Percentiles rank a stretch among this genome's conserved stretches.
Evolutionary conservation across 1,140 invertebrate genomes (phyloP).

Genomic region (Camponotus pennsylvanicus): DNA sequence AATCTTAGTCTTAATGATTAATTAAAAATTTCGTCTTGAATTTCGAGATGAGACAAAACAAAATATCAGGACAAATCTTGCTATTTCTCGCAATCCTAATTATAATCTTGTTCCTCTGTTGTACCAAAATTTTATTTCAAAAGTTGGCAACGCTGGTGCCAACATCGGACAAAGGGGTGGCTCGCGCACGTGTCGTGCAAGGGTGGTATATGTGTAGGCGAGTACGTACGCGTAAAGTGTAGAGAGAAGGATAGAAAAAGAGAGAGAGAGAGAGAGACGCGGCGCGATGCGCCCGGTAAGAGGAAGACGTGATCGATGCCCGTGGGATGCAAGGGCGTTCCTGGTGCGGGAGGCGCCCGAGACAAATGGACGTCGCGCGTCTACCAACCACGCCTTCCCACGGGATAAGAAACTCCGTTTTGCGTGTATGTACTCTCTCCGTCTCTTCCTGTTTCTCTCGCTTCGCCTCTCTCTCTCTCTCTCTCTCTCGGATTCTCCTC

Average conservation of each 20-base stretch:
- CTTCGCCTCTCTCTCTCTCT: slow-evolving; percentile 40
- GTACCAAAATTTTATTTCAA: slow-evolving; percentile 24
- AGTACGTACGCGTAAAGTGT: slow-evolving; percentile 57
- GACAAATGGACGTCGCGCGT: slow-evolving; percentile 87
- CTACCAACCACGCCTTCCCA: slow-evolving; percentile 85
- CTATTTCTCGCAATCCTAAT: neutral
- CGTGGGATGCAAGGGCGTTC: slow-evolving; percentile 86
- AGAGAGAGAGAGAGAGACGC: neutral
- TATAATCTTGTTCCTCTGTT: slow-evolving; percentile 27
- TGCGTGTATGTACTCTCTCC: slow-evolving; percentile 62
- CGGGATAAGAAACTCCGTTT: slow-evolving; percentile 79
- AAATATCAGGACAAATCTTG: no score
- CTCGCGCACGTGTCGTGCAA: slow-evolving; percentile 9
- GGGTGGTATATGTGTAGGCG: slow-evolving; percentile 41
- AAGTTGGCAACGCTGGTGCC: slow-evolving; percentile 42
- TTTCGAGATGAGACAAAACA: no score
- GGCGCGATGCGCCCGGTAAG: slow-evolving; percentile 77
- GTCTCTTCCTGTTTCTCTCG: neutral
- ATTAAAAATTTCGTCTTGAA: no score
- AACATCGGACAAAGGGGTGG: slow-evolving; percentile 37
- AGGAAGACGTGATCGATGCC: slow-evolving; percentile 86
- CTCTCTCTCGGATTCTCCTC: slow-evolving; percentile 41
- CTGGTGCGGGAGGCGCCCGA: slow-evolving; percentile 86
- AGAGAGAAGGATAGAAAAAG: slow-evolving; percentile 38
- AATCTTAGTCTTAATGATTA: no score